Base-by-base conservation (phyloP, 1,140 invertebrate species). In the Phthorimaea operculella region DNA sequence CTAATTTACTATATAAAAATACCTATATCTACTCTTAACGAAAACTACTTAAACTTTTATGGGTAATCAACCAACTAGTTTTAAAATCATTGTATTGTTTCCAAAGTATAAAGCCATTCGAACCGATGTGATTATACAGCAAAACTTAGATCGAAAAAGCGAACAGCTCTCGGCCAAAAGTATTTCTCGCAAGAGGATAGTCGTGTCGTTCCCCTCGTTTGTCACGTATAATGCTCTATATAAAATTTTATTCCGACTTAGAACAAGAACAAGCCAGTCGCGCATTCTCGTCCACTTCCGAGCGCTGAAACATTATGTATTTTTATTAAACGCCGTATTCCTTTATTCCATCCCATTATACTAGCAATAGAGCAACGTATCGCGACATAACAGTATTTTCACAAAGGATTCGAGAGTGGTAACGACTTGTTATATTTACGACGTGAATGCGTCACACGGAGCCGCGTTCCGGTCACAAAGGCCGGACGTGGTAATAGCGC, bases 221-320 rank as follows among this genome's bases (percentile, higher is more conserved):
- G 74, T 77, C 74, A 72, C 71, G 66, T 72, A 73, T 75, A 79
- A 76, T 73, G 67, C 67, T 64, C 68, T 68, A 71, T 75, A 76
- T 76, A 79, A 79, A 76, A 73, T 71, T 74, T 77, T 73, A 79
- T 77, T 72, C 66, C 62, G 60, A 62, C 66, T 63, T 72, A 70
- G 67, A 74, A 71, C 66, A 72, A 65, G 68, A 67, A 68, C 67
- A 66, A 62, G 56, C 58, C 57, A 63, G 60, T 53, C 66, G 64
- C 60, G 60, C 65, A 60, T 68, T 66, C 58, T 58, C 64, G 67
- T 67, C 67, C 71, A 63, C 66, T 63, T 53, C 47, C 55, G 62
- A 63, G 54, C 58, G 53, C 60, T 49, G 60, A 52, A 57, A 64
- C 63, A 52, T 57, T 65, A 70, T 64, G 66, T 67, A 64, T 68